phyloP scores from a whole-genome alignment of 2,113 vertebrate genomes.

The Stegostoma tigrinum region DNA sequence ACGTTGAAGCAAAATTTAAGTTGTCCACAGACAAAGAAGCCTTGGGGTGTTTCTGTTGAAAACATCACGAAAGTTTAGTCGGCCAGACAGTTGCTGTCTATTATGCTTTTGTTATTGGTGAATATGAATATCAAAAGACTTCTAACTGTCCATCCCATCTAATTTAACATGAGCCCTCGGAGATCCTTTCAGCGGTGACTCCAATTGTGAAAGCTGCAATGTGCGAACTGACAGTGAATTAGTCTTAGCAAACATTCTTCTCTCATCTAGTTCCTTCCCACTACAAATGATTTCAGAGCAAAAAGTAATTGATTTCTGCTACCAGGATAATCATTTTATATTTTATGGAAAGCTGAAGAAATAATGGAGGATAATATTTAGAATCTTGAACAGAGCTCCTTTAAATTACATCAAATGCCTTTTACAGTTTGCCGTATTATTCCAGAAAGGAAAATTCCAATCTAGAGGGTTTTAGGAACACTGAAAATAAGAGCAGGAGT shows the following conservation, averaged over 20 bases:
- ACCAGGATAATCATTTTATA: not conserved
- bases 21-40: not conserved
- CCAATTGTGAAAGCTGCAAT: not conserved
- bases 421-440: not conserved
- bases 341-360: not conserved
- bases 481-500: no score
- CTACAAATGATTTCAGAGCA: not conserved
- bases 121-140: not conserved
- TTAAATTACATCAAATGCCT: not conserved
- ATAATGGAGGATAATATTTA: not conserved
- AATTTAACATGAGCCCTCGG: not conserved
- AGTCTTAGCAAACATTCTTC: not conserved
- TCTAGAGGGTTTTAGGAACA: not conserved
- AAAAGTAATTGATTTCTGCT: not conserved
- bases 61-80: constrained; percentile 7
- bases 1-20: not conserved
- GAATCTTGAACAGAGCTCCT: not conserved
- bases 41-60: constrained; percentile 10
- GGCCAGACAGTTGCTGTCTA: constrained; percentile 8
- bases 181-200: not conserved
- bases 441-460: not conserved
- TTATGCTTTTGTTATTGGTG: constrained; percentile 30
- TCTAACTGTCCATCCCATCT: not conserved
- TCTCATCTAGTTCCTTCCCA: not conserved
- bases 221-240: not conserved